Evolutionary conservation across 2,113 vertebrate genomes (phyloP), one percentile per base, ranked within the genome.

Genomic region (Pelmatolapia mariae): DNA sequence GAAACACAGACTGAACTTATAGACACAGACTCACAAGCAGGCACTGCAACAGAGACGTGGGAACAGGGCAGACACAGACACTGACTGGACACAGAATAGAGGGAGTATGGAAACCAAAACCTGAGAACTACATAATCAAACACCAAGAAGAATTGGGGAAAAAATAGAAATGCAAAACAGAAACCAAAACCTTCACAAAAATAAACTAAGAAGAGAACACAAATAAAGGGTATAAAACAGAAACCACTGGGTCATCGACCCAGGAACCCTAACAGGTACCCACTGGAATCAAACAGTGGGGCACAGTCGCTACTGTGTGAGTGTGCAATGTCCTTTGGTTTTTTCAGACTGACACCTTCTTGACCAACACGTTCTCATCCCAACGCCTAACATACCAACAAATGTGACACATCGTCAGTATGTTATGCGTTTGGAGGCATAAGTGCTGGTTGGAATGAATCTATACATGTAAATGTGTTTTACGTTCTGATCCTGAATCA

Each of bases 71-170:
- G 57, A 31, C 15, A 31, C 26, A 31, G 8, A 57, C 54, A 57
- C 54, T 26, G 54, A 57, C 54, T 5, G 54, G 54, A 57, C 54
- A 5, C 22, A 15, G 22, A 57, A 57, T 8, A 15, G 54, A 57
- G 54, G 22, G 12, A 26, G 22, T 26, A 57, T 57, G 4, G 12
- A 57, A 57, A 57, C 4, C 54, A 26, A 1, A 13, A 26, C 54
- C 12, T 57, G 7, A 57, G 22, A 57, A 57, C 54, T 2, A 26
- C 24, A 57, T 26, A 57, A 26, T 57, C 54, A 57, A 26, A 57
- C 3, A 15, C 22, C 54, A 26, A 57, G 54, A 57, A 3, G 54
- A 57, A 57, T 0, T 57, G 54, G 54, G 54, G 0, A 1, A 5
- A 15, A 5, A 57, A 26, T 26, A 57, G 54, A 57, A 57, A 57